phyloP scores from a whole-genome alignment of 92 coral and sea anemone genomes.

The Micromussa lordhowensis region DNA sequence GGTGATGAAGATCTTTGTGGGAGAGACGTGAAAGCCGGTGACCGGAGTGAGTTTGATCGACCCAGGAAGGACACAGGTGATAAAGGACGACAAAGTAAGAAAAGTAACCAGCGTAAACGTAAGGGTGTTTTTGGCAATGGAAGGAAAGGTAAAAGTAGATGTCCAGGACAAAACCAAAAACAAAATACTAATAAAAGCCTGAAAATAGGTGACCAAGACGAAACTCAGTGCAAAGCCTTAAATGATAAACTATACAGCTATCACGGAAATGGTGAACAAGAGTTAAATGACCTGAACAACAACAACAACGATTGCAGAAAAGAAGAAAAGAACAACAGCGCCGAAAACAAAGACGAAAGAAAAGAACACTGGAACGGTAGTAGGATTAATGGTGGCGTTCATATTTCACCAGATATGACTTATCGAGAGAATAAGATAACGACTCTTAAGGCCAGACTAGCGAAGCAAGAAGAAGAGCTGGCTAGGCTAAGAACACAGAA shows the following conservation, averaged over 20 bases:
- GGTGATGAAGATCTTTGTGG: background rate
- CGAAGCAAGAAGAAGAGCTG: slow-evolving; percentile 36
- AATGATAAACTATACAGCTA: no score
- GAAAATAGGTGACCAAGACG: background rate
- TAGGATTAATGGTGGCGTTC: background rate
- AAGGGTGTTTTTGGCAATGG: background rate
- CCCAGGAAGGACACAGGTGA: background rate
- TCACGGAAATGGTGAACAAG: background rate
- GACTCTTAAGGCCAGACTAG: slow-evolving; percentile 34
- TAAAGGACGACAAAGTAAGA: background rate
- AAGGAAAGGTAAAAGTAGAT: background rate
- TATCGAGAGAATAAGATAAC: slow-evolving; percentile 41
- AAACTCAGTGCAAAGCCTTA: background rate
- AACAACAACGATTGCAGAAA: background rate
- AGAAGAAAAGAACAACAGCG: background rate
- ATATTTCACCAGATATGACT: background rate
- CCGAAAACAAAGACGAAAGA: background rate
- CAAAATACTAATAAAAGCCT: background rate
- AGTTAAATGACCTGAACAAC: background rate
- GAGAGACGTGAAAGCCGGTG: background rate
- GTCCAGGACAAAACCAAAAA: no score
- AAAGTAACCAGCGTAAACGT: background rate
- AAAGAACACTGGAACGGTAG: no score
- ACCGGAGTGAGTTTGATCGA: background rate
- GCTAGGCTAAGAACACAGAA: slow-evolving; percentile 11